Base-by-base conservation (phyloP, 2,888 invertebrate genomes). In the Frankliniella fusca region DNA sequence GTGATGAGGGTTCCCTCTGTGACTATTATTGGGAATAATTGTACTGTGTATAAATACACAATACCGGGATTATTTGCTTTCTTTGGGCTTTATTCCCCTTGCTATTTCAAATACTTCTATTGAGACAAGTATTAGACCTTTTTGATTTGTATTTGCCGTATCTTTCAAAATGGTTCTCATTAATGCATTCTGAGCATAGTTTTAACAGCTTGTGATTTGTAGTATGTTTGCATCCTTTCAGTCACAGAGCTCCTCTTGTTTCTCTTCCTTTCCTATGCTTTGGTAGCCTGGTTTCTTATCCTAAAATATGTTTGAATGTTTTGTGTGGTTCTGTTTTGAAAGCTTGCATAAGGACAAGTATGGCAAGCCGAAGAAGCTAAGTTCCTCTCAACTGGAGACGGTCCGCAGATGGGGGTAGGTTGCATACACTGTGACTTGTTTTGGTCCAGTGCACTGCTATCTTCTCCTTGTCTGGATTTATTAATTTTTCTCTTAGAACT, bases 321-420 rank as follows among this genome's bases (percentile, higher is more conserved):
- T 48, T 80, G 15, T 80, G 12, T 10, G 23, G 38, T 50, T 80
- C 15, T 80, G 80, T 91, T 89, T 91, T 90, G 92, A 90, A 94
- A 95, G 93, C 93, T 93, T 91, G 92, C 94, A 94, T 92, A 94
- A 94, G 93, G 94, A 94, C 92, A 94, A 94, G 90, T 93, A 92
- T 90, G 93, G 93, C 89, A 93, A 93, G 90, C 93, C 93, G 90
- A 93, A 93, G 93, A 92, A 92, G 91, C 92, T 93, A 90, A 93
- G 92, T 91, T 91, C 90, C 90, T 91, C 91, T 90, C 93, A 93
- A 90, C 92, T 93, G 90, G 93, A 93, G 90, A 92, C 91, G 89
- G 93, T 93, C 90, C 92, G 92, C 89, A 91, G 91, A 89, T 91
- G 91, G 90, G 93, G 93, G 93, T 93, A 93, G 90, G 92, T 93